Evolutionary conservation across 2,888 invertebrate genomes (phyloP), one percentile per base, ranked within the genome.

Genomic region (Lepidocyrtinus sp.): DNA sequence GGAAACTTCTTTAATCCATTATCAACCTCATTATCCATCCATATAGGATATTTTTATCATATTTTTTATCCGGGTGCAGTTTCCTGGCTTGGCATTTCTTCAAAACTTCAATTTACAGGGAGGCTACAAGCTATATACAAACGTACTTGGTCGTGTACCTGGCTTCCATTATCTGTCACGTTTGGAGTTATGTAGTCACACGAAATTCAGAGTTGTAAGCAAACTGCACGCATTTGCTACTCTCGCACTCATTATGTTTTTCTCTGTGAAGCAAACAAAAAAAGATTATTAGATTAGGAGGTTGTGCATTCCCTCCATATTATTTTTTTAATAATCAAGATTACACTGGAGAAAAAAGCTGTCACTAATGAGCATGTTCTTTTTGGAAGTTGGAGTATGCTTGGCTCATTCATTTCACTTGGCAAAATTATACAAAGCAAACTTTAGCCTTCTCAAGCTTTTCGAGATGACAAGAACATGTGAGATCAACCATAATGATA

Each of bases 311-410:
- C 36, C 36, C 5, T 36, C 36, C 36, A 36, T 12, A 36, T 36
- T 36, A 36, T 36, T 36, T 36, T 36, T 36, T 36, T 36, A 36
- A 36, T 67, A 77, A 77, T 77, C 71, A 61, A 72, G 77, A 72
- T 77, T 72, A 46, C 73, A 21, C 68, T 69, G 74, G 68, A 36
- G 36, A 73, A 76, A n/a, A 68, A 74, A 74, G 70, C 70, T 79
- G 79, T 69, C 79, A 74, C 79, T 79, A 79, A 79, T 79, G 79
- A 79, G 79, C 62, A 62, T 69, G 46, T 69, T 36, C 67, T 36
- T 5, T 36, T 36, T 5, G 5, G 36, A 12, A 36, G 36, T 12
- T 36, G 5, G 36, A 5, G 36, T 5, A 36, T 5, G 36, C 5
- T 7, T 7, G 12, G 36, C 5, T 36, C 5, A 36, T 7, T 5